Evolutionary conservation across 2,888 invertebrate species (phyloP), one percentile per base, ranked within the genome.

Genomic region (Mythimna impura): DNA sequence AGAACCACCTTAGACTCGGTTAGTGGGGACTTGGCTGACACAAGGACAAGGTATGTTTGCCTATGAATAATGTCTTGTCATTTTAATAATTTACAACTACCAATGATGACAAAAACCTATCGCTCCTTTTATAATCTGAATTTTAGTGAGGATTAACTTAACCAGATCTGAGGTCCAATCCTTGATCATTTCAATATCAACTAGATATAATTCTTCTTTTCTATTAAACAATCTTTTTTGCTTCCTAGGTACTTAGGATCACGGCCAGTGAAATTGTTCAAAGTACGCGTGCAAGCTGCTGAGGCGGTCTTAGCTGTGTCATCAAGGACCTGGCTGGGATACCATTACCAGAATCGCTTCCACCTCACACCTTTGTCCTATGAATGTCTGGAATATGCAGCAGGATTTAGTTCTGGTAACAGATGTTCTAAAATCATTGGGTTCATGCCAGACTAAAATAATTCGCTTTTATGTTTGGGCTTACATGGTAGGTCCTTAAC

Each of bases 241-340:
- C 3, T 0, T 62, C 0, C 36, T 79, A 96, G 96, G 80, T 99
- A 99, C 93, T 96, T 99, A 65, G 99, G 99, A 36, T 98, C 99
- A 0, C 97, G 99, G 66, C 98, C 99, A 0, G 99, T 99, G 0
- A 99, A 99, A 93, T 96, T 99, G 7, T 99, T 99, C 93, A 97
- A 99, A 90, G 99, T 99, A 72, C 97, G 97, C 80, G 99, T 99
- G 97, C 99, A 99, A 91, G 99, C 98, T 20, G 98, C 98, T 14
- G 99, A 99, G 93, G 99, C 99, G 1, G 99, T 99, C 0, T 95
- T 99, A 50, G 99, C 99, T 0, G 99, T 99, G 97, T 99, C 99
- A 0, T 99, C 99, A 84, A 97, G 99, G 83, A 99, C 99, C 0
- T 99, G 99, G 99, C 96, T 99, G 36, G 99, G 99, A 89, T 99